Evolutionary conservation across 2,113 vertebrate species (phyloP), one percentile per base, ranked within the genome.

Genomic region (Aptenodytes forsteri): DNA sequence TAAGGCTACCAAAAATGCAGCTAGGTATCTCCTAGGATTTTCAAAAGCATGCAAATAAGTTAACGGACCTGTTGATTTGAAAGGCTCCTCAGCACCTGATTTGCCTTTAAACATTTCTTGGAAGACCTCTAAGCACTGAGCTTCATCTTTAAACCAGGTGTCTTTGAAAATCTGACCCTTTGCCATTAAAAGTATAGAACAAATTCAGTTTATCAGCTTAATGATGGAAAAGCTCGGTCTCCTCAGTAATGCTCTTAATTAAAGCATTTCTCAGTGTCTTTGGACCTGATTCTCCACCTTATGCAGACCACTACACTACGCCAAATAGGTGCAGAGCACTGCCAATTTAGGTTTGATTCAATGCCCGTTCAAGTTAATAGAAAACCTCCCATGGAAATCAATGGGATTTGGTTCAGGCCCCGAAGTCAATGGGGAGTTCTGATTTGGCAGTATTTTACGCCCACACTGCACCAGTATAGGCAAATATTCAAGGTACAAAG

Each of bases 281-380:
- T 97, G 96, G 97, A 95, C 95, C 78, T 50, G 32, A 89, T 95
- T 96, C 93, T 91, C 83, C 66, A 96, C 91, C 94, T 97, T 97
- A 91, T 95, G 95, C 94, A 96, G 73, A 66, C 70, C 94, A 71
- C 80, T 71, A 30, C 29, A 6, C 61, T 72, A 76, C 79, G 91
- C 96, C 94, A 97, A 96, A 87, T 87, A 94, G 89, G 77, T 85
- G 77, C 83, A 93, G 72, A 94, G 70, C 66, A 72, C 81, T 96
- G 96, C 97, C 95, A 97, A 95, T 91, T 96, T 76, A 82, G 77
- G 83, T 87, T 97, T 97, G 96, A 93, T 94, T 97, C 89, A 49
- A 61, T 96, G 93, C 94, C 96, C 91, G 34, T 93, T 91, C 70
- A 72, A 96, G 94, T 93, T 84, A 97, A 93, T 96, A 95, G 93